Base-by-base conservation (phyloP, 1,140 invertebrate genomes). In the Eueides isabella region DNA sequence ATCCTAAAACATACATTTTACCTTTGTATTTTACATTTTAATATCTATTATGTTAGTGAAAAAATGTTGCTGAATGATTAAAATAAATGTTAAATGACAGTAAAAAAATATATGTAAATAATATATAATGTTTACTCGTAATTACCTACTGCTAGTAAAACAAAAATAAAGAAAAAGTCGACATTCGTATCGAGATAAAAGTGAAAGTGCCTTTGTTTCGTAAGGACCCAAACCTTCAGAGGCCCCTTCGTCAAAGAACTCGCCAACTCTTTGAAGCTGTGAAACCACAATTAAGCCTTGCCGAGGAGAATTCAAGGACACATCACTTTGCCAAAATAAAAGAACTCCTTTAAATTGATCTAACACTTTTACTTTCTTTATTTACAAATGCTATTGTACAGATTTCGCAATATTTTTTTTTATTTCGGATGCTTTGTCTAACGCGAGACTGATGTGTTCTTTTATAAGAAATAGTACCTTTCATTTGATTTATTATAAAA, bases 281-380 rank as follows among this genome's bases (percentile, higher is more conserved):
- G 75, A 85, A 89, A 88, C 87, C 85, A 87, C 87, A 91, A 91
- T 92, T 90, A 89, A 90, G 87, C 85, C 84, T 89, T 86, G 79
- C 88, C 85, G 79, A 85, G 80, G 85, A 84, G 86, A 88, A 85
- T 86, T 86, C 85, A 92, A 90, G 90, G 87, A 89, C 85, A 79
- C 79, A 78, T 85, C 84, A 85, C 83, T 86, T 86, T 77, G 75
- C 75, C 62, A 64, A 82, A 85, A 84, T 83, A 79, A 88, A 89
- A 85, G 82, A 81, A 79, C 76, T 80, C 74, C 78, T 83, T 76
- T 72, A 80, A 82, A 85, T 83, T 85, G 72, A 79, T 76, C 82
- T 74, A 79, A 79, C 78, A 85, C 86, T 88, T 85, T 89, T 81
- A 83, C 85, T 87, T 85, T 87, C 74, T 84, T 88, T 81, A 83